Base-by-base conservation (phyloP, 2,888 invertebrate genomes). In the Dolichomitus sp. region DNA sequence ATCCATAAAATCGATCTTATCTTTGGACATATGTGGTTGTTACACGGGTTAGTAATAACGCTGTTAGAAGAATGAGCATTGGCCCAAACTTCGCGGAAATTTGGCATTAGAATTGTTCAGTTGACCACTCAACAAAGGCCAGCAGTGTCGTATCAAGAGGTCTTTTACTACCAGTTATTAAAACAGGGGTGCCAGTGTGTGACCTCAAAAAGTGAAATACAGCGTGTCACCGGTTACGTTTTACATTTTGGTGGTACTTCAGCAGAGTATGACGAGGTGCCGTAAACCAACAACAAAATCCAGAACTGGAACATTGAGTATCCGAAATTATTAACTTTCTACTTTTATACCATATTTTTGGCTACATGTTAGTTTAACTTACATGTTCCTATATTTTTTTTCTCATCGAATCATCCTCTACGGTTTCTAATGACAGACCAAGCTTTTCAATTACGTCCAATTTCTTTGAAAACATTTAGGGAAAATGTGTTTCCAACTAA, bases 1-100 rank as follows among this genome's bases (percentile, higher is more conserved):
- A 57, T 37, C 42, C 23, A 57, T 45, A 23, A 57, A 70, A 57
- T 70, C 40, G 17, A 27, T 57, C 12, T 17, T 19, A 57, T 45
- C 14, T 70, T 30, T 17, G 42, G 37, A 3, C 57, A 17, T 17
- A 17, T 17, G 40, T 1, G 17, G n/a, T 11, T 7, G 12, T 30
- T 30, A 42, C 30, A 45, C 40, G 54, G 37, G 9, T 19, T 11
- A n/a, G 27, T 40, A 42, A 42, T 27, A 68, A 52, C 37, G 1
- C 33, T 50, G 19, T 4, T 11, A 37, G 11, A 40, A 19, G n/a
- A 11, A 19, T 23, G 65, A 14, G 12, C 19, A 11, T 52, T 68
- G 37, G 37, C 12, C 17, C 50, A 23, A 14, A 5, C 11, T 50
- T 50, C 50, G 1, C 3, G 33, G 52, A 37, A 50, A 50, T 17